These are phyloP conservation scores for Ornithoptera priamus DNA, from an alignment of 2,888 invertebrate genomes.

Conservation along the genomic window DNA sequence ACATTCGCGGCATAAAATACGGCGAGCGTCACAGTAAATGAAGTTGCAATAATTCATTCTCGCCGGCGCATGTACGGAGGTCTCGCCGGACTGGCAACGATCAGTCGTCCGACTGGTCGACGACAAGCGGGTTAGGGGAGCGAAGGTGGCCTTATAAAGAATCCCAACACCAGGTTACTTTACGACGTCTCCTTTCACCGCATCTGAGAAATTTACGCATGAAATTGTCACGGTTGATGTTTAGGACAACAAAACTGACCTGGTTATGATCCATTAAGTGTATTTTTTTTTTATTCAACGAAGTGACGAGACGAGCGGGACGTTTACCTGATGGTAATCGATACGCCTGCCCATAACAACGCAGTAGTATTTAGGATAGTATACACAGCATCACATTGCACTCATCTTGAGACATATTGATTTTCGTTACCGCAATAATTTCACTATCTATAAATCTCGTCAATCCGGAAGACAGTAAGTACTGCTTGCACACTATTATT, in stretches of 20 bases:
- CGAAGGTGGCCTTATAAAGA: constrained; percentile 11
- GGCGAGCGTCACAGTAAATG: constrained; percentile 58
- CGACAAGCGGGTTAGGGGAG: not conserved
- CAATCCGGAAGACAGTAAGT: too few species aligned
- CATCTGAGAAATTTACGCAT: not conserved
- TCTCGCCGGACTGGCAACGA: constrained; percentile 42
- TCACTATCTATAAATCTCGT: too few species aligned
- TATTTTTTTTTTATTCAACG: too few species aligned
- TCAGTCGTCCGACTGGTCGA: constrained; percentile 36
- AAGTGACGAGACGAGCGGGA: too few species aligned
- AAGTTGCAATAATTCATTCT: constrained; percentile 66
- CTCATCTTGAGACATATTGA: too few species aligned
- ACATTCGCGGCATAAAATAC: constrained; percentile 51
- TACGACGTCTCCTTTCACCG: not conserved
- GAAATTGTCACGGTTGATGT: not conserved
- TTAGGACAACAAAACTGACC: not conserved
- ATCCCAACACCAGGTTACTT: not conserved
- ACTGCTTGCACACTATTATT: too few species aligned
- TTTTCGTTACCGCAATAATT: too few species aligned
- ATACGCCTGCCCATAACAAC: too few species aligned
- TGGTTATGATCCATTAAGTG: not conserved
- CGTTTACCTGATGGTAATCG: too few species aligned
- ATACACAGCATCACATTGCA: too few species aligned
- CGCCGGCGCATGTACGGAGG: constrained; percentile 33
- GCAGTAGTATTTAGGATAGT: too few species aligned